phyloP scores from a whole-genome alignment of 1,140 invertebrate species.

The Habropoda laboriosa region DNA sequence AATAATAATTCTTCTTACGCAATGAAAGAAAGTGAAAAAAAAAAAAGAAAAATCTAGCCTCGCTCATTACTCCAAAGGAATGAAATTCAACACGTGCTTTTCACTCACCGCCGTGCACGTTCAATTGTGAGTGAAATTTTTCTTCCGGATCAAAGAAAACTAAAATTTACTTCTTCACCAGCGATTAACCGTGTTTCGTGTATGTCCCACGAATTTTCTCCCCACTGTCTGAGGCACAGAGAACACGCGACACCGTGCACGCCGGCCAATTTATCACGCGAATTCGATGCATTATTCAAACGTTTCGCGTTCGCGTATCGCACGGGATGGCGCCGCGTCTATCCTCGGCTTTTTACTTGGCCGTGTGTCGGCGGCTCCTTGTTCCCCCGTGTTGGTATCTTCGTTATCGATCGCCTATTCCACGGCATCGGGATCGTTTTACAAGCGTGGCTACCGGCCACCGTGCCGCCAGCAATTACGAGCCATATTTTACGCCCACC shows the following conservation, averaged over 20 bases:
- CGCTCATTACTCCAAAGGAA: too few species aligned
- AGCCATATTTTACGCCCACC: slow-evolving; percentile 31
- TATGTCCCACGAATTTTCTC: not conserved
- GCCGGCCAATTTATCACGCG: slow-evolving; percentile 57
- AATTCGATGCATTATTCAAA: slow-evolving; percentile 60
- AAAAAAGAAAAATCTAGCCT: too few species aligned
- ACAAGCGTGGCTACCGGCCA: slow-evolving; percentile 21
- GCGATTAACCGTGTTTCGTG: not conserved
- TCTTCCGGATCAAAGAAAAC: too few species aligned
- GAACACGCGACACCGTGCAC: slow-evolving; percentile 25
- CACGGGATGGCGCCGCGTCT: not conserved
- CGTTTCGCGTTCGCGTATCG: slow-evolving; percentile 18
- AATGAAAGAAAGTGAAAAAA: too few species aligned
- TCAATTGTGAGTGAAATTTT: too few species aligned
- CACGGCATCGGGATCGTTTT: slow-evolving; percentile 7
- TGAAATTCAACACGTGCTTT: too few species aligned
- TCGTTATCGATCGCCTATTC: slow-evolving; percentile 27
- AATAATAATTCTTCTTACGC: too few species aligned
- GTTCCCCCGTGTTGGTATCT: not conserved
- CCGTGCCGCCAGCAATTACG: slow-evolving; percentile 5
- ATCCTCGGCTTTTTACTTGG: not conserved
- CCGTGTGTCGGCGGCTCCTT: not conserved
- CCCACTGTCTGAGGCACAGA: too few species aligned
- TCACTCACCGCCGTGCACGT: too few species aligned
- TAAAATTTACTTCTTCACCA: not conserved